Evolutionary conservation across 2,888 invertebrate genomes (phyloP).

Genomic region (Drosophila anomelani): DNA sequence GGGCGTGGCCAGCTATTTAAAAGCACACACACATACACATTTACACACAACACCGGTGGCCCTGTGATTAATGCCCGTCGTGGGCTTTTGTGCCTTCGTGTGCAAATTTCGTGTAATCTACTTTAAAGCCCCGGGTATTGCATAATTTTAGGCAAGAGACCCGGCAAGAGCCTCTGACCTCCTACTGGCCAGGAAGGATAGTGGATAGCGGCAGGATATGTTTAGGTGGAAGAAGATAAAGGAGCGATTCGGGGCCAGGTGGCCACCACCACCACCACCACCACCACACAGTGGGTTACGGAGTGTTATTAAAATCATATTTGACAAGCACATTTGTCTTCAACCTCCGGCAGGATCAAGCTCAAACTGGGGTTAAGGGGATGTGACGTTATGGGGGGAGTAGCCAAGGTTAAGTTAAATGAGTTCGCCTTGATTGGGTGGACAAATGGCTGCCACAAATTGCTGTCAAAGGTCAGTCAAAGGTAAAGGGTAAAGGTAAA

Average conservation of each 20-base stretch:
- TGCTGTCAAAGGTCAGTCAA: conserved; percentile 13
- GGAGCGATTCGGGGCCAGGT: conserved; percentile 22
- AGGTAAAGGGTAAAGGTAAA: neutral
- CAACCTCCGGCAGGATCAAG: conserved; percentile 11
- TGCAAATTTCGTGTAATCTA: conserved; percentile 77
- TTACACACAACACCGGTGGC: conserved; percentile 5
- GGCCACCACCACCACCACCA: neutral
- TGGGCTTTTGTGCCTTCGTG: conserved; percentile 78
- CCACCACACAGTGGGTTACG: conserved; percentile 7
- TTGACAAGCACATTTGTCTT: conserved; percentile 42
- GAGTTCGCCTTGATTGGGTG: conserved; percentile 1
- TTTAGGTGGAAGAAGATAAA: conserved; percentile 17
- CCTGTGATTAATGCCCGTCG: conserved; percentile 75
- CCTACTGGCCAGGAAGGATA: conserved; percentile 28
- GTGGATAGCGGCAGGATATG: neutral
- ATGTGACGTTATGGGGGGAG: neutral
- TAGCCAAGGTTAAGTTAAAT: conserved; percentile 7
- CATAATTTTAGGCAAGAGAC: conserved; percentile 65
- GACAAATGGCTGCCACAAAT: conserved; percentile 10
- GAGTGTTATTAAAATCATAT: conserved; percentile 45
- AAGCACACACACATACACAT: conserved; percentile 27
- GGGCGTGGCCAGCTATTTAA: conserved; percentile 50
- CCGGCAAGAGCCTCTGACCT: neutral
- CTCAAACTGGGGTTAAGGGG: conserved; percentile 4
- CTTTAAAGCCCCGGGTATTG: conserved; percentile 74